phyloP scores from a whole-genome alignment of 2,797 vertebrate species.

The Huso huso region DNA sequence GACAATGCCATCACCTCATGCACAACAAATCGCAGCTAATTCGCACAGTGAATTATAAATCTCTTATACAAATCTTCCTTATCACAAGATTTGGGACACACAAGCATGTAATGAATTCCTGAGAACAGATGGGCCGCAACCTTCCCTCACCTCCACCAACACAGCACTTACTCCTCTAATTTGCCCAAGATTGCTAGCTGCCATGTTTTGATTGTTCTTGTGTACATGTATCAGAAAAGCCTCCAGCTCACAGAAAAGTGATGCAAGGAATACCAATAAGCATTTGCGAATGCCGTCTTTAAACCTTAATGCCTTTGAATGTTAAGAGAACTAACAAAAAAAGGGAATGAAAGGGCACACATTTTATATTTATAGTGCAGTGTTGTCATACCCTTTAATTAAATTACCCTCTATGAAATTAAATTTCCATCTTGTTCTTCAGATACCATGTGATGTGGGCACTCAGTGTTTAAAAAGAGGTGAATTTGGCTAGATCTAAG shows the following conservation, averaged over 20 bases:
- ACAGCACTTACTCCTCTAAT: constrained; percentile 21
- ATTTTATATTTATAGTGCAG: too few species aligned
- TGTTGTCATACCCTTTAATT: too few species aligned
- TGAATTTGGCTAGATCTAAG: not conserved
- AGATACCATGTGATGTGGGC: not conserved
- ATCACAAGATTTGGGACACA: constrained; percentile 37
- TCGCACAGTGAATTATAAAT: constrained; percentile 55
- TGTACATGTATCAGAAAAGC: constrained; percentile 32
- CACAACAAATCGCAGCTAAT: constrained; percentile 11
- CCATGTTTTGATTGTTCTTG: constrained; percentile 41
- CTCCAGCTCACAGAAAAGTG: constrained; percentile 30
- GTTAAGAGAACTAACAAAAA: not conserved
- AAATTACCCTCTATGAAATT: too few species aligned
- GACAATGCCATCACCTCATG: too few species aligned
- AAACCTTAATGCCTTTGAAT: constrained; percentile 1
- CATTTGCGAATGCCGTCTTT: constrained; percentile 9
- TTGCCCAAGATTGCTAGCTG: constrained; percentile 29
- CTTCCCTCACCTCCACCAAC: constrained; percentile 27
- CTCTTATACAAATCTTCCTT: constrained; percentile 65
- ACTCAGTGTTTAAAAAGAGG: not conserved
- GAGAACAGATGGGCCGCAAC: constrained; percentile 46
- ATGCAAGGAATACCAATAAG: constrained; percentile 25
- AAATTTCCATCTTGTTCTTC: too few species aligned
- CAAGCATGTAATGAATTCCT: constrained; percentile 53
- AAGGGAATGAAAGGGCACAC: too few species aligned